Evolutionary conservation across 1,140 invertebrate genomes (phyloP).

Genomic region (Magallana angulata): DNA sequence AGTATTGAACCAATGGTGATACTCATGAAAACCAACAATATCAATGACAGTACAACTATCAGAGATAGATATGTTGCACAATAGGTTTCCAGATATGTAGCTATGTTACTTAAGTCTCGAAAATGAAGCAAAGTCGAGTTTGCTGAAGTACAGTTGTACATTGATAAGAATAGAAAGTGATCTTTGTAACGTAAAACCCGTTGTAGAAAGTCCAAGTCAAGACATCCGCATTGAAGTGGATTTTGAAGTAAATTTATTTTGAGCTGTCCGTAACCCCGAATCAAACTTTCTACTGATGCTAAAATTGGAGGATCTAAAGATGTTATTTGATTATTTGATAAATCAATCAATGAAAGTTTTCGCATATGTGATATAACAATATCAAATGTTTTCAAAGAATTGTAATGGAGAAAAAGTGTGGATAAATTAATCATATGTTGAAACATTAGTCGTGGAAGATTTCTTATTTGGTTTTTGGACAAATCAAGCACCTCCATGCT

Average conservation of each 20-base stretch:
- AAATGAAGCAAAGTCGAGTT: not conserved
- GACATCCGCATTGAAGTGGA: not conserved
- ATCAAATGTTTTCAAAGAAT: not conserved
- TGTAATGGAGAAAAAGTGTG: not conserved
- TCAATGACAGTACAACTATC: not conserved
- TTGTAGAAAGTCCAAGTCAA: not conserved
- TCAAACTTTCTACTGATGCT: not conserved
- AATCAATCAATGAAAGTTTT: not conserved
- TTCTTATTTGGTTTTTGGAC: not conserved
- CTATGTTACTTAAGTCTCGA: not conserved
- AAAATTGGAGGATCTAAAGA: not conserved
- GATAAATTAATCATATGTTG: not conserved
- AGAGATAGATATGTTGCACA: slow-evolving; percentile 1
- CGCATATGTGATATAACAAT: not conserved
- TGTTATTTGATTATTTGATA: slow-evolving; percentile 38
- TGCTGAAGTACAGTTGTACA: not conserved
- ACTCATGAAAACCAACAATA: not conserved
- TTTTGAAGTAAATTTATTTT: not conserved
- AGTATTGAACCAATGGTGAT: slow-evolving; percentile 1
- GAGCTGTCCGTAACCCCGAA: not conserved
- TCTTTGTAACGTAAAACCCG: not conserved
- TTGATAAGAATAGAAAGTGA: not conserved
- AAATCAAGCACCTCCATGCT: not conserved
- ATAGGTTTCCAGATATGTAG: not conserved
- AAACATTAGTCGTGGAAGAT: not conserved